Percentiles rank a stretch among this genome's conserved stretches.
phyloP scores from a whole-genome alignment of 1,140 invertebrate genomes.

The Drosophila takahashii region DNA sequence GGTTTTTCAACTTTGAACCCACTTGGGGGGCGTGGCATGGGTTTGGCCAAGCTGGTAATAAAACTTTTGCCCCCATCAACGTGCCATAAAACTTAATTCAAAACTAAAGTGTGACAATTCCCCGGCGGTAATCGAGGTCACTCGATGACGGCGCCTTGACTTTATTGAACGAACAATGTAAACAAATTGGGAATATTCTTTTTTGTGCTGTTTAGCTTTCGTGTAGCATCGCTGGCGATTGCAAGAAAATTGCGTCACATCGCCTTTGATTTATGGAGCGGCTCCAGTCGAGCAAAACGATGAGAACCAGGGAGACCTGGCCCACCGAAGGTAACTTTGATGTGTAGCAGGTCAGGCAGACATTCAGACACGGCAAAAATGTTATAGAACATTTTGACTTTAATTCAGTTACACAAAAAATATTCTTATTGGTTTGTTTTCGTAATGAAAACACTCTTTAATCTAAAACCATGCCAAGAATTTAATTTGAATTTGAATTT shows the following conservation, averaged over 20 bases:
- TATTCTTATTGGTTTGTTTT: too few species aligned
- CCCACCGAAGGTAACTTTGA: constrained; percentile 20
- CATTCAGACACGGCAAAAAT: constrained; percentile 3
- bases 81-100: constrained; percentile 38
- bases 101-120: constrained; percentile 49
- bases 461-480: too few species aligned
- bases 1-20: constrained; percentile 55
- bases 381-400: background rate
- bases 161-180: constrained; percentile 62
- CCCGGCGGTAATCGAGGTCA: constrained; percentile 34
- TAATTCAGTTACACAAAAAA: too few species aligned
- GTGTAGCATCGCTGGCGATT: constrained; percentile 40
- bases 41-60: constrained; percentile 4
- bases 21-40: constrained; percentile 1
- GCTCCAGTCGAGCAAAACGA: constrained; percentile 28
- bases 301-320: constrained; percentile 7
- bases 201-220: constrained; percentile 28
- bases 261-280: constrained; percentile 57
- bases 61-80: constrained; percentile 19
- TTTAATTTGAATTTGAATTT: too few species aligned
- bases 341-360: constrained; percentile 16
- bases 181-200: constrained; percentile 43
- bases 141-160: constrained; percentile 44
- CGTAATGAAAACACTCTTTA: too few species aligned
- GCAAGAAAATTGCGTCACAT: constrained; percentile 57